Percentiles rank a stretch among this genome's conserved stretches.
phyloP scores from a whole-genome alignment of 2,888 invertebrate species.

The Galerucella nymphaeae region DNA sequence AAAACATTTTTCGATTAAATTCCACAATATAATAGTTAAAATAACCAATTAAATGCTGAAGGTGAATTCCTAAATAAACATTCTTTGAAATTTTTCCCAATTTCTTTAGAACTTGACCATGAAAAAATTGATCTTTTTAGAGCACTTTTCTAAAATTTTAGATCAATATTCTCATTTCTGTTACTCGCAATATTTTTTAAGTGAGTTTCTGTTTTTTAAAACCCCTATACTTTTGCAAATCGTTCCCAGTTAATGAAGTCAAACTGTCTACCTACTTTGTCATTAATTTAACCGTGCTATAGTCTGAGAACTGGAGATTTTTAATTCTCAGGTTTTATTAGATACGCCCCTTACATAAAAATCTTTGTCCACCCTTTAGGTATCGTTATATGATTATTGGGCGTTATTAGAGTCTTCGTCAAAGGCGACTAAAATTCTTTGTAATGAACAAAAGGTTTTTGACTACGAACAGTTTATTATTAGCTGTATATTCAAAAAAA shows the following conservation, averaged over 20 bases:
- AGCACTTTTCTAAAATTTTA: no score
- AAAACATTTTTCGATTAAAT: not conserved
- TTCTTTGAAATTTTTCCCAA: no score
- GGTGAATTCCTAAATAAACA: no score
- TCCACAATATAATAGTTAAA: no score
- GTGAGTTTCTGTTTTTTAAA: no score
- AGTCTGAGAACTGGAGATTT: conserved; percentile 11
- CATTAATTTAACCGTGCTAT: conserved; percentile 23
- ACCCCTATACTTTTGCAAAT: no score
- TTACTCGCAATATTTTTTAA: no score
- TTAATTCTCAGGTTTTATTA: conserved; percentile 32
- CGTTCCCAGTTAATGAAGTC: no score
- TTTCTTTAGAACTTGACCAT: no score
- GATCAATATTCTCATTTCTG: no score
- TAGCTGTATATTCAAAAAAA: conserved; percentile 25
- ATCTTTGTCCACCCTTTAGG: conserved; percentile 34
- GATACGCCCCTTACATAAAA: conserved; percentile 33
- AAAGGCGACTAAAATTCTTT: conserved; percentile 33
- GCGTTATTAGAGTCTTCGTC: conserved; percentile 34
- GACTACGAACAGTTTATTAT: conserved; percentile 29
- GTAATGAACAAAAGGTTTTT: conserved; percentile 32
- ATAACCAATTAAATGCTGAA: no score
- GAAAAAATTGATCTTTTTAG: no score
- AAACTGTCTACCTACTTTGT: not conserved
- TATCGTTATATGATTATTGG: conserved; percentile 37